phyloP scores from a whole-genome alignment of 2,888 invertebrate species.

The Synanthedon andrenaeformis region DNA sequence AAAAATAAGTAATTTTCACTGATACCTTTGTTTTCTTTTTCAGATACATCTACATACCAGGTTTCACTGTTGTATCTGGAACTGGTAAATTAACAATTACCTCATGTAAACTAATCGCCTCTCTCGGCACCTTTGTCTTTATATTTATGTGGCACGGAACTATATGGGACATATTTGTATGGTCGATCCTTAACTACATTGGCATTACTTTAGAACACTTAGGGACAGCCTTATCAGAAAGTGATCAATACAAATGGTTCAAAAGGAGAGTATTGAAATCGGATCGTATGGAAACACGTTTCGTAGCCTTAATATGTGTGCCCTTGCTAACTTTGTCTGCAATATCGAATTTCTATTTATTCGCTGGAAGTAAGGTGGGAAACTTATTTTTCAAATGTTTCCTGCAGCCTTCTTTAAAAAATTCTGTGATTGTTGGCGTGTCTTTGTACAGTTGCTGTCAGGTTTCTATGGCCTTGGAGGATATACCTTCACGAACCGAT shows the following conservation, averaged over 20 bases:
- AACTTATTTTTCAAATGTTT: constrained; percentile 76
- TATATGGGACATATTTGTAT: constrained; percentile 80
- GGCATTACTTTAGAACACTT: constrained; percentile 81
- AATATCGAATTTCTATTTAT: constrained; percentile 89
- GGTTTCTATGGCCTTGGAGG: constrained; percentile 51
- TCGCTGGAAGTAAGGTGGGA: constrained; percentile 81
- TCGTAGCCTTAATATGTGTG: constrained; percentile 76
- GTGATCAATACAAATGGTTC: constrained; percentile 52
- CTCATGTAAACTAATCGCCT: constrained; percentile 75
- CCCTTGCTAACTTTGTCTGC: constrained; percentile 84
- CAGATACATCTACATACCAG: constrained; percentile 87
- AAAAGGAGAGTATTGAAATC: constrained; percentile 42
- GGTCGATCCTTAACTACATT: constrained; percentile 88
- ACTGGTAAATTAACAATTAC: constrained; percentile 38
- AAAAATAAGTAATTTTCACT: background rate
- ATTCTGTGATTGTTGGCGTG: constrained; percentile 32
- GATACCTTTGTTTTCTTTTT: constrained; percentile 24
- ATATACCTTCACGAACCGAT: constrained; percentile 46
- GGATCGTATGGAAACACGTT: constrained; percentile 65
- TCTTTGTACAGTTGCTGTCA: constrained; percentile 57
- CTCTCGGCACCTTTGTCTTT: constrained; percentile 82
- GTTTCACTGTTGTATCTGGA: constrained; percentile 38
- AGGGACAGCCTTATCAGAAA: constrained; percentile 60
- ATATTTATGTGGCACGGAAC: constrained; percentile 94
- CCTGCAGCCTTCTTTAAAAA: constrained; percentile 37